Evolutionary conservation across 2,797 vertebrate species (phyloP).

Genomic region (Clarias laeviceps): DNA sequence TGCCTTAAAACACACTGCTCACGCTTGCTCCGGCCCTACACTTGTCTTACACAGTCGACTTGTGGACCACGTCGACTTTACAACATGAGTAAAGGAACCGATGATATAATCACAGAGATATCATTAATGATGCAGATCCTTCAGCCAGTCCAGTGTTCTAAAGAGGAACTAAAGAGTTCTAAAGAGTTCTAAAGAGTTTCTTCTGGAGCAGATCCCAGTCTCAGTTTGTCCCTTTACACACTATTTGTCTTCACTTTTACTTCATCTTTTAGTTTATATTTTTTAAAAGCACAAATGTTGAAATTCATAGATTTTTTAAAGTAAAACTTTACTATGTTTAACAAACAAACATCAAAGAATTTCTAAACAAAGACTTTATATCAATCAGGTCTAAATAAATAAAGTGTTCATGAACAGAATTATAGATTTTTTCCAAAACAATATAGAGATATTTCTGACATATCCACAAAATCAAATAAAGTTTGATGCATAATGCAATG

Average conservation of each 20-base stretch:
- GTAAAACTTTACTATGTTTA: too few relatives aligned
- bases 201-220: neutral
- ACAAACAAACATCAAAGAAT: neutral
- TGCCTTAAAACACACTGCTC: slow-evolving; percentile 51
- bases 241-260: too few relatives aligned
- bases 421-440: neutral
- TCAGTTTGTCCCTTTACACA: neutral
- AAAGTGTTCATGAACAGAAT: neutral
- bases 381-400: neutral
- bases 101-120: neutral
- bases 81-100: neutral
- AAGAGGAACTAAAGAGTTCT: neutral
- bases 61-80: neutral
- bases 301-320: too few relatives aligned
- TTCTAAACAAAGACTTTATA: neutral
- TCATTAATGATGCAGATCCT: neutral
- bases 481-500: neutral
- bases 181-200: neutral
- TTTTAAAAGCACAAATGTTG: too few relatives aligned
- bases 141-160: neutral
- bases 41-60: slow-evolving; percentile 41
- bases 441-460: neutral
- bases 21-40: slow-evolving; percentile 47
- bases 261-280: too few relatives aligned
- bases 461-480: neutral